Base-by-base conservation (phyloP, 2,113 vertebrate species). In the Pseudonaja textilis region DNA sequence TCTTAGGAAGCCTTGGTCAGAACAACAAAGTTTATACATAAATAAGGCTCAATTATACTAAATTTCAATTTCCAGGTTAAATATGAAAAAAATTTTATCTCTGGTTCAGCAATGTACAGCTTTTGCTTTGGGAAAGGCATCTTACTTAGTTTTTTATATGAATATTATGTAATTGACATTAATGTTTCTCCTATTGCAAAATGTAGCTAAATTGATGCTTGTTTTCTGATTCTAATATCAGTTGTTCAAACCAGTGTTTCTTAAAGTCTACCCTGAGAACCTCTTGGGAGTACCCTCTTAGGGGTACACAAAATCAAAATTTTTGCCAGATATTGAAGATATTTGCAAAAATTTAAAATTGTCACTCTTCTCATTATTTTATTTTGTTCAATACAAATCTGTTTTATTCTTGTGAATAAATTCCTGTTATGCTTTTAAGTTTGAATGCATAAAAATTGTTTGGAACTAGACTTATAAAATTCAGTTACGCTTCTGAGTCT, bases 191-290 rank as follows among this genome's bases (percentile, higher is more conserved):
- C 26, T 0, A 16, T 23, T 74, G 95, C 96, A 97, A 97, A 95
- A 54, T 94, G 69, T 95, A 95, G 94, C 96, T 59, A 69, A 69
- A 87, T 86, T 93, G 87, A 94, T 93, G 95, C 94, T 94, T 93
- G 94, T 55, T 96, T 96, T 96, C 93, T 95, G 95, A 93, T 93
- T 94, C 92, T 94, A 88, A 92, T 95, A 95, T 96, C 88, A 95
- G 96, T 97, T 96, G 97, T 97, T 97, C 97, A 97, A 93, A 96
- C 97, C 95, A 96, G 96, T 39, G 69, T 74, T 20, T 74, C 69
- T 74, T 74, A 74, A 74, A 34, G 16, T 74, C n/a, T 74, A 16
- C 16, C 39, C 69, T 34, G n/a, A 74, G 14, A 14, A 14, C 64
- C 64, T 14, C 14, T 74, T 64, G 61, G 26, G 14, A 34, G 14